Evolutionary conservation across 2,797 vertebrate genomes (phyloP).

Genomic region (Linurgus olivaceus): DNA sequence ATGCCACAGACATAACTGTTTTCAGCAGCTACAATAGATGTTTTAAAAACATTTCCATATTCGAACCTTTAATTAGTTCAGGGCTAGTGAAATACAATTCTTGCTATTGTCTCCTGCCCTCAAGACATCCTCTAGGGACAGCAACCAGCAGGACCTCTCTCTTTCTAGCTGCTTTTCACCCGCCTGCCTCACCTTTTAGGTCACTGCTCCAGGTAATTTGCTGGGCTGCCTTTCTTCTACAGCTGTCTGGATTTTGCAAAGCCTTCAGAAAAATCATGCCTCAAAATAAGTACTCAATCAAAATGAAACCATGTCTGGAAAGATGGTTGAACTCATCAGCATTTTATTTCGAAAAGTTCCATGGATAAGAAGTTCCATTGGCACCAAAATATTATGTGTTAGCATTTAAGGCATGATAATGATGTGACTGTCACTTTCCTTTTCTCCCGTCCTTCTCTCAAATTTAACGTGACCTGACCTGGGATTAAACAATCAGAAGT

Average conservation of each 20-base stretch:
- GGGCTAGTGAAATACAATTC: not conserved
- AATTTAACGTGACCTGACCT: not conserved
- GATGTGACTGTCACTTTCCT: not conserved
- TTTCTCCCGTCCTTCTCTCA: not conserved
- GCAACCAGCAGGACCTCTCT: not conserved
- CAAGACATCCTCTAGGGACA: not conserved
- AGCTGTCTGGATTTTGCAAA: not conserved
- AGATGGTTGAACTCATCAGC: not conserved
- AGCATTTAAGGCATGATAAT: not conserved
- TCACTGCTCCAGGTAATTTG: not conserved
- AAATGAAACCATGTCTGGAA: not conserved
- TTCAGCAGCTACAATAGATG: conserved; percentile 14
- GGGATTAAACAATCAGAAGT: not conserved
- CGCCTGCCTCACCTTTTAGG: not conserved
- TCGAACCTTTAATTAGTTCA: not conserved
- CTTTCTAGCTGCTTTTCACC: not conserved
- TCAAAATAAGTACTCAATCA: not conserved
- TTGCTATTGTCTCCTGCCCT: not conserved
- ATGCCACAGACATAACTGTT: conserved; percentile 18
- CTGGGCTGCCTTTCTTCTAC: not conserved
- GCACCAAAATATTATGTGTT: not conserved
- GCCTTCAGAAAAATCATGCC: not conserved
- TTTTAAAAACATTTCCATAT: conserved; percentile 17
- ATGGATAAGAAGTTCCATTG: not conserved
- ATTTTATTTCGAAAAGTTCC: not conserved